Conservation (phyloP, 2,888 invertebrate genomes). For the Lepidocyrtinus sp. region DNA sequence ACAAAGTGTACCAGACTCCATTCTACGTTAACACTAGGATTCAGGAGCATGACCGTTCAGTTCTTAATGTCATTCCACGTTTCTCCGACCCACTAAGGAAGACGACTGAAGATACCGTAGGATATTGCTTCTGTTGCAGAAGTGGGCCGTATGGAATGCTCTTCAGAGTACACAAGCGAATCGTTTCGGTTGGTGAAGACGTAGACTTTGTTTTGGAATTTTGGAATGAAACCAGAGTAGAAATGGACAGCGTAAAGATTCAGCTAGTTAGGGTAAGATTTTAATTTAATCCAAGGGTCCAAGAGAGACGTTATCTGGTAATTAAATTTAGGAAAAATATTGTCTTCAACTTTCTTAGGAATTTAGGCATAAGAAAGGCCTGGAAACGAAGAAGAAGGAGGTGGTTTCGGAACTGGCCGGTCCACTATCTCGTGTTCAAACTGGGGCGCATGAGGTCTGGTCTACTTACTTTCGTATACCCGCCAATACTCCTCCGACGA, state of each 20-base stretch:
- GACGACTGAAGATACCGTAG: slow-evolving; percentile 37
- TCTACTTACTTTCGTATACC: slow-evolving; percentile 44
- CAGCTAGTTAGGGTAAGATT: slow-evolving; percentile 41
- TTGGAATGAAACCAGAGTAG: slow-evolving; percentile 41
- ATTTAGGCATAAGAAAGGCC: slow-evolving; percentile 50
- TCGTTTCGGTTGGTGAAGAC: slow-evolving; percentile 37
- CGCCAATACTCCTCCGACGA: slow-evolving; percentile 44
- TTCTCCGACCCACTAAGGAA: slow-evolving; percentile 5
- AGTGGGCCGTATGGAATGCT: slow-evolving; percentile 47
- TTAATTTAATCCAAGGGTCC: not conserved
- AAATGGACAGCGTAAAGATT: slow-evolving; percentile 43
- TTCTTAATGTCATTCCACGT: slow-evolving; percentile 1
- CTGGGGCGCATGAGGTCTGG: slow-evolving; percentile 51
- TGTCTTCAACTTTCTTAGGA: no score
- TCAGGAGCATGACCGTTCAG: not conserved
- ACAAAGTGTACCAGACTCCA: slow-evolving; percentile 60
- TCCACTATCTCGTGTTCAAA: slow-evolving; percentile 26
- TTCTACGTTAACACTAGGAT: slow-evolving; percentile 51
- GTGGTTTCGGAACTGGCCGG: slow-evolving; percentile 43
- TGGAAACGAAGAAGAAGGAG: slow-evolving; percentile 42
- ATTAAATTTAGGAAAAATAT: not conserved
- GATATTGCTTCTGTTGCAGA: slow-evolving; percentile 44
- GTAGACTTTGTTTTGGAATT: slow-evolving; percentile 48
- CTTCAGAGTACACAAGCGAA: slow-evolving; percentile 38
- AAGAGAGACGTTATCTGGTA: not conserved